Conservation (phyloP, 2,888 invertebrate genomes). For the Catocala nupta region DNA sequence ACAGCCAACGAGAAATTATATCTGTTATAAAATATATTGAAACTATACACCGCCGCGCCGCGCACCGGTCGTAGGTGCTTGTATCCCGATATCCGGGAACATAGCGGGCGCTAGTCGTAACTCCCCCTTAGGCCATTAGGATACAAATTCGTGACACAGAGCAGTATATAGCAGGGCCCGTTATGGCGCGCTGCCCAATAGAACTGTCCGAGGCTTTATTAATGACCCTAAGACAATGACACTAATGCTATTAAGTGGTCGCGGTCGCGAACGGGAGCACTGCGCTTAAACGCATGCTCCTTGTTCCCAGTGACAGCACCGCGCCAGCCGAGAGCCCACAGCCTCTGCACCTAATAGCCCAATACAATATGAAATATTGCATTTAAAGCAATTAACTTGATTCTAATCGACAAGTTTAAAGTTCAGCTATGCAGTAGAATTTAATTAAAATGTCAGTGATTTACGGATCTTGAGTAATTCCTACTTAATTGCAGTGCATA, state of each 20-base stretch:
- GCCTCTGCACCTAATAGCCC: slow-evolving; percentile 21
- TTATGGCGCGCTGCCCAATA: slow-evolving; percentile 78
- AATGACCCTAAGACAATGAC: slow-evolving; percentile 81
- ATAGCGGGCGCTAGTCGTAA: slow-evolving; percentile 55
- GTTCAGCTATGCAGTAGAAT: slow-evolving; percentile 35
- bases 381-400: slow-evolving; percentile 43
- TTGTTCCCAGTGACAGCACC: slow-evolving; percentile 35
- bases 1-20: slow-evolving; percentile 40
- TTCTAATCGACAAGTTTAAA: slow-evolving; percentile 38
- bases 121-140: slow-evolving; percentile 58
- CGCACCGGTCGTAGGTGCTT: slow-evolving; percentile 37
- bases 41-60: slow-evolving; percentile 55
- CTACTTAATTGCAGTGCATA: slow-evolving; percentile 1
- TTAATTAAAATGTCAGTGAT: slow-evolving; percentile 38
- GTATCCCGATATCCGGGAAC: slow-evolving; percentile 55
- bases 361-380: slow-evolving; percentile 41
- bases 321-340: not conserved
- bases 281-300: slow-evolving; percentile 67
- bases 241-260: slow-evolving; percentile 82
- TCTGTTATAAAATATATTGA: slow-evolving; percentile 50
- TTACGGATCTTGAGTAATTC: slow-evolving; percentile 17
- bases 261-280: slow-evolving; percentile 65
- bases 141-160: slow-evolving; percentile 80
- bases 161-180: slow-evolving; percentile 66
- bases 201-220: slow-evolving; percentile 82